Percentiles rank a stretch among this genome's conserved stretches.
These are phyloP conservation scores for Nomada fucata DNA, from an alignment of 2,888 invertebrate genomes.

Conservation along the genomic window DNA sequence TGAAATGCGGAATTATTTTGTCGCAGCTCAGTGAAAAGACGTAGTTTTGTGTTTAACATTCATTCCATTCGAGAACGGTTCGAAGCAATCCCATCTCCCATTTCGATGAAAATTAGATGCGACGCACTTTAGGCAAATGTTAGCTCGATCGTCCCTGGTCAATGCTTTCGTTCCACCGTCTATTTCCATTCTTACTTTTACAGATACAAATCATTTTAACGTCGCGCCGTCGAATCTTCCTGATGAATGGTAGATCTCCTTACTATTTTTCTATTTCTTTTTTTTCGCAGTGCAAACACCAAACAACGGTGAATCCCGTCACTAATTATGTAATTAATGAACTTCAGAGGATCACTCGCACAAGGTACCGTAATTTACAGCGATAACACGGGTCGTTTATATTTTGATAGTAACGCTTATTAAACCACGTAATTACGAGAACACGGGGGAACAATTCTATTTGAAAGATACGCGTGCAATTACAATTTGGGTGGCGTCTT, in stretches of 20 bases:
- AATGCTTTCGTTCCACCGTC: neutral
- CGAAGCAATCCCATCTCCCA: neutral
- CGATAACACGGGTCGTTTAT: constrained; percentile 15
- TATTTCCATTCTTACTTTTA: neutral
- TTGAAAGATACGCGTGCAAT: neutral
- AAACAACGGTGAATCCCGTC: neutral
- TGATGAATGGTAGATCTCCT: neutral
- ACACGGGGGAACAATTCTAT: neutral
- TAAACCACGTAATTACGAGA: neutral
- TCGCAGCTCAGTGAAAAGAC: neutral
- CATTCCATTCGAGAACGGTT: neutral
- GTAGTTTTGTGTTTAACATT: neutral
- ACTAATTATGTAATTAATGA: constrained; percentile 7
- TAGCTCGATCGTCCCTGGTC: neutral
- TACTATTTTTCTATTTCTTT: neutral
- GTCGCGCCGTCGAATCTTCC: constrained; percentile 11
- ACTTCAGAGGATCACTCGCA: constrained; percentile 4
- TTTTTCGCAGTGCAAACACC: neutral
- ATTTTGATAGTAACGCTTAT: constrained; percentile 9
- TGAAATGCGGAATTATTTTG: neutral
- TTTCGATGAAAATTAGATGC: constrained; percentile 1
- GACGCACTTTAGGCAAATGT: neutral
- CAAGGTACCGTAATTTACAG: constrained; percentile 4
- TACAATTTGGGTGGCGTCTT: too few relatives aligned
- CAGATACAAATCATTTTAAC: neutral